Base-by-base conservation (phyloP, 2,888 invertebrate species). In the Morpho achilles region DNA sequence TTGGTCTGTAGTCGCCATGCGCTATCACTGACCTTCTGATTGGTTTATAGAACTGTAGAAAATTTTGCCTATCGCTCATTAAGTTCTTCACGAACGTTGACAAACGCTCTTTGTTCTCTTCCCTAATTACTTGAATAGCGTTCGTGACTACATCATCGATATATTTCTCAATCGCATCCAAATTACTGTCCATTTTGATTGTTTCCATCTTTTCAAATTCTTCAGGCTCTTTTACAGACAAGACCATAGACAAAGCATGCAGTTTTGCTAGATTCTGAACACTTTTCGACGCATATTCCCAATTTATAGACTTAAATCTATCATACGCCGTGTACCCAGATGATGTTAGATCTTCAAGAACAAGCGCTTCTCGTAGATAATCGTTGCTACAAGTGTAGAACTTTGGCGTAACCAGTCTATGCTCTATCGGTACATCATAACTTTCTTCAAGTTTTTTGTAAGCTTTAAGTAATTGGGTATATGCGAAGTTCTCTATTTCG, bases 191-290 rank as follows among this genome's bases (percentile, higher is more conserved):
- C 10, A 56, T 39, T 7, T 56, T 52, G 2, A 68, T 39, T 1
- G 23, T 32, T 7, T 44, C 48, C 0, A 49, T 55, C 2, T 56
- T 43, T 3, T 64, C 53, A 60, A 73, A 82, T 16, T 65, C 65
- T 39, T 71, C 69, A 1, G 78, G 77, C 8, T 76, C 59, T 32
- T 77, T 66, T 7, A 73, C 61, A 23, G 69, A 71, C 52, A 74
- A 68, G 0, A 75, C 80, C 7, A 81, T 71, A 0, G 78, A 78
- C 3, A 80, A 58, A 0, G 80, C 81, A 63, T 82, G 82, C 7
- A 79, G 71, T 60, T 74, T 77, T 0, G 77, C 79, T 45, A 80
- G 56, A 16, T 68, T 69, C 46, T 69, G 63, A 1, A 77, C 58
- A 3, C 74, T 63, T 16, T 69, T 60, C 0, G 69, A 65, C 0